Conservation (phyloP, 2,888 invertebrate species). For the Oasisia sp. region DNA sequence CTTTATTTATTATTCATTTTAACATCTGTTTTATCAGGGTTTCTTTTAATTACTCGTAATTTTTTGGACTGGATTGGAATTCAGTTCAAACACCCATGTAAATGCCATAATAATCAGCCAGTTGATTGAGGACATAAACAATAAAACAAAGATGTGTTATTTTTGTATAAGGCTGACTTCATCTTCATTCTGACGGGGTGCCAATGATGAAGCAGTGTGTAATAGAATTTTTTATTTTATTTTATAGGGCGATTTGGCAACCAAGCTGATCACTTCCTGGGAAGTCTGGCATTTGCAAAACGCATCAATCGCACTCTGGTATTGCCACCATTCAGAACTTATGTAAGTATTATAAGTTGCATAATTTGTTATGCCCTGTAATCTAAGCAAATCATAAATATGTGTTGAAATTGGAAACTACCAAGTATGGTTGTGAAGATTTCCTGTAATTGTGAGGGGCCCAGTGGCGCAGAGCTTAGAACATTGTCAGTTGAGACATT, state of each 20-base stretch:
- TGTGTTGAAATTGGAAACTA: background rate
- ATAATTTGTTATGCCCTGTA: background rate
- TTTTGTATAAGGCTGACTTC: no score
- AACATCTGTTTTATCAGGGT: no score
- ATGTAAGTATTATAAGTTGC: slow-evolving; percentile 48
- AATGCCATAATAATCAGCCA: no score
- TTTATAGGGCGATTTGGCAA: slow-evolving; percentile 94
- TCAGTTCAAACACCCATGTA: no score
- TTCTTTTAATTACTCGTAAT: no score
- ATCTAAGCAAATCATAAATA: background rate
- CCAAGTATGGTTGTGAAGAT: background rate
- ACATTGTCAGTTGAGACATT: no score
- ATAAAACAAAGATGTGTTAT: no score
- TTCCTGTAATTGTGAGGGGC: background rate
- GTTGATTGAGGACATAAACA: no score
- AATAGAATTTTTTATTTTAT: background rate
- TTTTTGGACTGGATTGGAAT: no score
- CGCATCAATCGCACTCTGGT: slow-evolving; percentile 90
- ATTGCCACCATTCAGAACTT: slow-evolving; percentile 78
- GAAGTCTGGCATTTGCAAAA: slow-evolving; percentile 89
- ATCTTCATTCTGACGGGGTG: no score
- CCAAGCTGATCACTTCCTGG: slow-evolving; percentile 97
- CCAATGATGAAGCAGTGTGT: background rate
- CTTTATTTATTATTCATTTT: no score
- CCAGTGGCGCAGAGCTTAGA: no score